Conservation (phyloP, 2,797 vertebrate genomes). For the Cyprinella venusta region DNA sequence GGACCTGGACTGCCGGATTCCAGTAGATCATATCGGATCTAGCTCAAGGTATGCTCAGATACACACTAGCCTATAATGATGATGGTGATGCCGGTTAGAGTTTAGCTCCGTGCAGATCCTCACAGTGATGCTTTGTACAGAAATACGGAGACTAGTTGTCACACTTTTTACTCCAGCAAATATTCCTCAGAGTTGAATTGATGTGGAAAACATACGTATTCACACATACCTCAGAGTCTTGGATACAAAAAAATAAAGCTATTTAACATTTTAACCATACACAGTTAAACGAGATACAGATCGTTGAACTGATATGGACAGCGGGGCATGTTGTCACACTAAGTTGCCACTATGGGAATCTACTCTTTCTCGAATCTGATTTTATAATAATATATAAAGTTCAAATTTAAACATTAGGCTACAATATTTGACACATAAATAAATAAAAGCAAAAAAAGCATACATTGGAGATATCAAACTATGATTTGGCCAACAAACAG, state of each 20-base stretch:
- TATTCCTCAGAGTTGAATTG: background rate
- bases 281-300: too few species aligned
- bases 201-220: background rate
- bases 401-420: background rate
- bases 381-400: too few species aligned
- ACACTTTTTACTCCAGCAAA: constrained; percentile 5
- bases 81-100: background rate
- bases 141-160: background rate
- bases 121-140: background rate
- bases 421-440: background rate
- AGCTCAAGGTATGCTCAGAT: constrained; percentile 46
- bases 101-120: background rate
- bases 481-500: background rate
- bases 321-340: background rate
- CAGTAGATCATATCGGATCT: constrained; percentile 64
- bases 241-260: background rate
- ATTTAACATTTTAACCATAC: background rate
- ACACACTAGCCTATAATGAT: background rate
- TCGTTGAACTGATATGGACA: background rate
- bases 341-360: background rate
- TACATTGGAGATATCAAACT: background rate
- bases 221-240: background rate
- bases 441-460: background rate
- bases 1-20: constrained; percentile 55
- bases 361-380: background rate